These are phyloP conservation scores for Balaeniceps rex DNA, from an alignment of 2,113 vertebrate genomes.

Conservation along the genomic window DNA sequence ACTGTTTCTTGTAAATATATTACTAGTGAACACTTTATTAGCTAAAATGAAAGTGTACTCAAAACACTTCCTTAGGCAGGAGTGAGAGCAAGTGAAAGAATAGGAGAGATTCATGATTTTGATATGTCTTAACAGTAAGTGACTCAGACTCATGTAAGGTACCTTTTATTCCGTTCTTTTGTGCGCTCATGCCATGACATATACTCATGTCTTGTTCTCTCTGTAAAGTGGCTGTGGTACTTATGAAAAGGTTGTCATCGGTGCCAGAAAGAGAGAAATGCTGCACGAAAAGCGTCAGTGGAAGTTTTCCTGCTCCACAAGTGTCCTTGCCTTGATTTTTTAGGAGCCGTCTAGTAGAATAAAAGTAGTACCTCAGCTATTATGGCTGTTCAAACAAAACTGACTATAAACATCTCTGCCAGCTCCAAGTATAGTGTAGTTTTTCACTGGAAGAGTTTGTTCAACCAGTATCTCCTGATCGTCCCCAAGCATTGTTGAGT, in stretches of 20 bases:
- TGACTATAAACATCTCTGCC: background rate
- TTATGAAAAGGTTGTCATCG: slow-evolving; percentile 42
- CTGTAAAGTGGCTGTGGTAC: background rate
- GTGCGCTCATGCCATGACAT: background rate
- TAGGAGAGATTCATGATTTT: background rate
- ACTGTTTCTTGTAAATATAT: background rate
- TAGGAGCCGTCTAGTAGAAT: background rate
- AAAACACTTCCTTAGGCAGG: background rate
- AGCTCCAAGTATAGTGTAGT: background rate
- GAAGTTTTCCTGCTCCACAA: background rate
- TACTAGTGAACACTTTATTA: background rate
- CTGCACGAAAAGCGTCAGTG: background rate
- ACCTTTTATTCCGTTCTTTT: background rate
- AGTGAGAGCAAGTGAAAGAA: background rate
- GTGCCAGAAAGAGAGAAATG: background rate
- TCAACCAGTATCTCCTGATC: background rate
- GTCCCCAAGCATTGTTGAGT: background rate
- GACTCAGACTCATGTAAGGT: background rate
- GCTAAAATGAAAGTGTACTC: background rate
- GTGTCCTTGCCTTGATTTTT: background rate
- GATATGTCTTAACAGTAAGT: background rate
- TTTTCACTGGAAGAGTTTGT: background rate
- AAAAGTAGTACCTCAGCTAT: background rate
- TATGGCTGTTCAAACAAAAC: background rate
- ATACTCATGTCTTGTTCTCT: background rate